Conservation (phyloP, 2,113 vertebrate genomes). For the Pseudorectes ferrugineus region DNA sequence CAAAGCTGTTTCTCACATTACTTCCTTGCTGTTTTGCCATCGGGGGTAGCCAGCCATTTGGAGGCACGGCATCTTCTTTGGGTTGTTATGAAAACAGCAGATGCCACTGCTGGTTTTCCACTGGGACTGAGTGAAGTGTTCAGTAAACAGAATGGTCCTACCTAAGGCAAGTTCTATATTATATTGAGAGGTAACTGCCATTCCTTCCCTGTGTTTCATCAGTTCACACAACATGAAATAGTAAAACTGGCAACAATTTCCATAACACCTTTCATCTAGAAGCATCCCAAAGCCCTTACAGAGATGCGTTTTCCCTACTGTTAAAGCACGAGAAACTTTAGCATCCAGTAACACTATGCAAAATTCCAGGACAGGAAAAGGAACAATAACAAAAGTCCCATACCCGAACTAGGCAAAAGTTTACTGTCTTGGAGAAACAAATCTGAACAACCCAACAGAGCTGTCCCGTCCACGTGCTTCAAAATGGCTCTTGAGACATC, state of each 20-base stretch:
- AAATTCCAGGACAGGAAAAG: not conserved
- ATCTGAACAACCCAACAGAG: not conserved
- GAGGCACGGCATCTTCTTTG: not conserved
- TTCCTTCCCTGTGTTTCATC: not conserved
- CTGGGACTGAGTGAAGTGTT: conserved; percentile 39
- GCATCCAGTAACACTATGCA: not conserved
- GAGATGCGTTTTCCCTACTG: not conserved
- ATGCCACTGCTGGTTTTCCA: conserved; percentile 43
- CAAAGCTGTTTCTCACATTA: conserved; percentile 10
- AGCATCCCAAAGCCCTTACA: not conserved
- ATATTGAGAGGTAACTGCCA: not conserved
- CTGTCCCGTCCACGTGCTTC: not conserved
- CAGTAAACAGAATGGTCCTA: not conserved
- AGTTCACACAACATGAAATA: not conserved
- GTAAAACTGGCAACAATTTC: not conserved
- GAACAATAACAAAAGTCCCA: not conserved
- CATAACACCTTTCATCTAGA: not conserved
- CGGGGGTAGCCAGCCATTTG: not conserved
- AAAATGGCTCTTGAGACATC: not conserved
- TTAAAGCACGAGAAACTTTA: not conserved
- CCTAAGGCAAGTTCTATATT: not conserved
- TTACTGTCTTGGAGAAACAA: not conserved
- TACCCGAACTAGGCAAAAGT: not conserved
- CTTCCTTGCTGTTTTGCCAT: not conserved
- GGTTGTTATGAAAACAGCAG: conserved; percentile 57